Conservation (phyloP, 2,113 vertebrate species). For the Platichthys stellatus region DNA sequence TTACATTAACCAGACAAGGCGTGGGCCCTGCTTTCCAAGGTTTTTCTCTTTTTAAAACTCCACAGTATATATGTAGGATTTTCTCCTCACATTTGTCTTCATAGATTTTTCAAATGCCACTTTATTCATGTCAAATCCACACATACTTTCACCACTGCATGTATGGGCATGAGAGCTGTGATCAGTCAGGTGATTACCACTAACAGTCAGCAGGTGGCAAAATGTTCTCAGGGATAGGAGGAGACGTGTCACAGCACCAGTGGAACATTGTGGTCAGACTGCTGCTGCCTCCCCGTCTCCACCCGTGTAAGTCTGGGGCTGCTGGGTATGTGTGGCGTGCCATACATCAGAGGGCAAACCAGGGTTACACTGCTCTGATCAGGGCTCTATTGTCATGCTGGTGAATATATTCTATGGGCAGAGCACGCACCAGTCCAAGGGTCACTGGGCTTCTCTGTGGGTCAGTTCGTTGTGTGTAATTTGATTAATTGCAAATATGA, state of each 20-base stretch:
- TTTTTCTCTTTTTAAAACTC: not conserved
- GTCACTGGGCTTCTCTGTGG: not conserved
- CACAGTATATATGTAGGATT: not conserved
- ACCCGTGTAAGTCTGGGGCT: not conserved
- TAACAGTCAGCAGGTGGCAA: constrained; percentile 80
- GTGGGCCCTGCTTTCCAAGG: not conserved
- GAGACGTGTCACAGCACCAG: constrained; percentile 17
- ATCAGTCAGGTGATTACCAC: constrained; percentile 68
- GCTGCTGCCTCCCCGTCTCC: too few species aligned
- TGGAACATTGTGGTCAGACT: not conserved
- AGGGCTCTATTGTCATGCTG: not conserved
- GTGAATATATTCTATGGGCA: not conserved
- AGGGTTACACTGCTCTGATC: not conserved
- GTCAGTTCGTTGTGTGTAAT: not conserved
- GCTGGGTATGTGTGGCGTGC: not conserved
- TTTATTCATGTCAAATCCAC: too few species aligned
- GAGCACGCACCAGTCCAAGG: not conserved
- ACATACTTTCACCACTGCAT: not conserved
- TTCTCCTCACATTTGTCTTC: not conserved
- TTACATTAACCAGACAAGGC: constrained; percentile 18
- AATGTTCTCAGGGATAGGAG: constrained; percentile 70
- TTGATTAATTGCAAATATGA: not conserved
- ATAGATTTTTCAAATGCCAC: too few species aligned
- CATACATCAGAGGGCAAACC: not conserved
- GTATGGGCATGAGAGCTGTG: not conserved